phyloP scores from a whole-genome alignment of 2,113 vertebrate species.

The Saccopteryx leptura region DNA sequence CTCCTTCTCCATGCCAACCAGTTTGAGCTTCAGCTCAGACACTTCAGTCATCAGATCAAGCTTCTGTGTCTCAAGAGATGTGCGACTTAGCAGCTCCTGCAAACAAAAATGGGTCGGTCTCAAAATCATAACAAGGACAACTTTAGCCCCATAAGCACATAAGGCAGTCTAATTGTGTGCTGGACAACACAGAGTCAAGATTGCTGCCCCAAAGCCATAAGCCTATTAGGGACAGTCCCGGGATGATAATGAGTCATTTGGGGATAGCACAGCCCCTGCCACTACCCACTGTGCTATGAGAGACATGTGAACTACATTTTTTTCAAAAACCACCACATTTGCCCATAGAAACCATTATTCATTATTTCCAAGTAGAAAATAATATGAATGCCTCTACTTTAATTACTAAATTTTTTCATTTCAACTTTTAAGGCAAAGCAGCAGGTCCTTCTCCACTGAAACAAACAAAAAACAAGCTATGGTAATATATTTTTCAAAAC shows the following conservation, averaged over 20 bases:
- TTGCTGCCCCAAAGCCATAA: background rate
- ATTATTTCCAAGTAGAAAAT: slow-evolving; percentile 46
- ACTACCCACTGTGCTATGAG: slow-evolving; percentile 27
- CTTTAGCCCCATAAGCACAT: background rate
- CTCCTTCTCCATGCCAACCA: slow-evolving; percentile 96
- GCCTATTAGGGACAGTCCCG: background rate
- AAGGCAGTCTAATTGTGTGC: background rate
- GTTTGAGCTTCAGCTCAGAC: slow-evolving; percentile 96
- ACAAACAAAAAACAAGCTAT: background rate
- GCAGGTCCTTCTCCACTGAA: slow-evolving; percentile 13
- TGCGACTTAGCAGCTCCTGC: slow-evolving; percentile 96
- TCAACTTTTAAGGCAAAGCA: slow-evolving; percentile 49
- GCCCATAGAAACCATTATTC: slow-evolving; percentile 36
- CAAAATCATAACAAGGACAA: slow-evolving; percentile 42
- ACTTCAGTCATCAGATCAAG: slow-evolving; percentile 96
- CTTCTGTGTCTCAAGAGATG: slow-evolving; percentile 96
- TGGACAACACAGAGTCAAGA: background rate
- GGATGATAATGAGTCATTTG: background rate
- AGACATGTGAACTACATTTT: background rate
- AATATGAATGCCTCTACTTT: slow-evolving; percentile 8
- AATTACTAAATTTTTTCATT: slow-evolving; percentile 13
- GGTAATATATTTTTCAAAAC: slow-evolving; percentile 50
- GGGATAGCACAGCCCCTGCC: background rate
- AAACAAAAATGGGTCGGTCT: slow-evolving; percentile 74
- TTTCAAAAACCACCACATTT: slow-evolving; percentile 5